Evolutionary conservation across 1,140 invertebrate genomes (phyloP).

Genomic region (Trypoxylus dichotomus): DNA sequence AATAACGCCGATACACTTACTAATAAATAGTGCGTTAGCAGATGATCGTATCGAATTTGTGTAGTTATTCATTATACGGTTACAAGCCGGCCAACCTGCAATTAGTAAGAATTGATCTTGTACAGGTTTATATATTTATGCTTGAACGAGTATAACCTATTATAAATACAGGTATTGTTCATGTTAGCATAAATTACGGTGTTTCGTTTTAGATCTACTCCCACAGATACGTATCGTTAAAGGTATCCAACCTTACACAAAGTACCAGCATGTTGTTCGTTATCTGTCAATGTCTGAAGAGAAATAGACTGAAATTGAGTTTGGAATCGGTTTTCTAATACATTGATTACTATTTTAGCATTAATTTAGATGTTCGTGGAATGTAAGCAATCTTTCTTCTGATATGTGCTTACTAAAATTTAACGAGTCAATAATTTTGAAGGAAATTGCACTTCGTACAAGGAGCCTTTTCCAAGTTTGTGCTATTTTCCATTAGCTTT

Average conservation of each 20-base stretch:
- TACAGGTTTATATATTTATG: background rate
- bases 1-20: background rate
- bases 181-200: background rate
- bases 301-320: background rate
- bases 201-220: background rate
- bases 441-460: no score
- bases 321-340: background rate
- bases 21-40: background rate
- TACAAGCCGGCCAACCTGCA: slow-evolving; percentile 4
- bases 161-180: slow-evolving; percentile 5
- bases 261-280: background rate
- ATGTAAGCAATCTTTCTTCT: no score
- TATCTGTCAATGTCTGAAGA: background rate
- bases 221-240: background rate
- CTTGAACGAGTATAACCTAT: slow-evolving; percentile 2
- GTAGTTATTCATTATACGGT: background rate
- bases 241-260: background rate
- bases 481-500: no score
- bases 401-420: no score
- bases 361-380: no score
- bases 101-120: slow-evolving; percentile 1
- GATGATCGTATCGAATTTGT: background rate
- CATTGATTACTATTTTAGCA: no score
- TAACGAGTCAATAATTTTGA: no score
- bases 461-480: no score